Evolutionary conservation across 1,140 invertebrate genomes (phyloP), one percentile per base, ranked within the genome.

Genomic region (Bradynema listronoti): DNA sequence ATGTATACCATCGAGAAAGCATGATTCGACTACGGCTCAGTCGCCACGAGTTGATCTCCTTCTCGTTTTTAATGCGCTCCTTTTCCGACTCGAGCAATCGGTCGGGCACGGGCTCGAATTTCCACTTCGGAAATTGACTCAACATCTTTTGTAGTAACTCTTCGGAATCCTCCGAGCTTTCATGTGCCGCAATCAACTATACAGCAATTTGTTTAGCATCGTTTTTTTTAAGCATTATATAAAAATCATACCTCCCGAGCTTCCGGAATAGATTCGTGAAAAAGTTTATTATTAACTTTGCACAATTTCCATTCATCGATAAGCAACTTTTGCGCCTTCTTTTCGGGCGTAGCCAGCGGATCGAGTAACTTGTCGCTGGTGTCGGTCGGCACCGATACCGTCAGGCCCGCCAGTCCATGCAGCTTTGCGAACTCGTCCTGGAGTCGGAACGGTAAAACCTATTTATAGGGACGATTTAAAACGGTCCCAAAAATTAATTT

Each of bases 401-500:
- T 58, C 3, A 77, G 60, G 0, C 71, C 73, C 7, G 58, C 68
- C 2, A 43, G 55, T 24, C 32, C 41, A 47, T 78, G 76, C 3
- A 69, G 51, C 39, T 69, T 56, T 30, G 66, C 66, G 50, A 78
- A 77, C 11, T 77, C 70, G 9, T 68, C 64, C 58, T 77, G 74
- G n/a, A 77, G 45, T 1, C 74, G 70, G 5, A 49, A 58, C 9
- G 69, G 69, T 16, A 71, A 58, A 46, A 73, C 56, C 49, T 63
- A 52, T 16, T 27, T 41, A 22, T 25, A 19, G 32, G n/a, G 24
- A 24, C 32, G 16, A 16, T 19, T 19, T 19, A 11, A 11, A 11
- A 11, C 11, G 19, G 36, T 11, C 36, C 11, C 11, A 39, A 49
- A 49, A 19, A 11, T 19, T 11, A 49, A 56, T 11, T 9, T 9